Evolutionary conservation across 2,888 invertebrate genomes (phyloP), one percentile per base, ranked within the genome.

Genomic region (Chouioia cunea): DNA sequence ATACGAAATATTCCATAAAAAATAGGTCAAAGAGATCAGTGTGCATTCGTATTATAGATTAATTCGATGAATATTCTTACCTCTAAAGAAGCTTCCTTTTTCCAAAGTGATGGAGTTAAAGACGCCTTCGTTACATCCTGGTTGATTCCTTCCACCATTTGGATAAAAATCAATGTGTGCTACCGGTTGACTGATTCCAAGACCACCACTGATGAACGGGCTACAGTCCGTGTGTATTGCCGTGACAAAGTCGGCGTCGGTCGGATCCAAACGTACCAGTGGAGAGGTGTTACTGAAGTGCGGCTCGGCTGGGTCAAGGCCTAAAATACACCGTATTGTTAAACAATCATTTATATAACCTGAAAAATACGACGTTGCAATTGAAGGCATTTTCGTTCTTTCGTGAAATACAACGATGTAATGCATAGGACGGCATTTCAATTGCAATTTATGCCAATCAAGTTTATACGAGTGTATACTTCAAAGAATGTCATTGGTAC

Each of bases 101-200:
- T 90, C 90, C 64, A 89, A 87, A 69, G 89, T 89, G 75, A 93
- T 90, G 57, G 91, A 91, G 73, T 91, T 90, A 60, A 90, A 86
- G 15, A 93, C 87, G 44, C 88, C 89, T 63, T 87, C 87, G 66
- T 86, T 87, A 77, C 89, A 89, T 2, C 93, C 94, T 0, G 93
- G 93, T 81, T 93, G 96, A 70, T 91, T 90, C 6, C 91, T 89
- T 0, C 97, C 97, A 0, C 95, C 96, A 81, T 97, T 97, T 0
- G 96, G 96, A 83, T 92, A 97, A 86, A 96, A 97, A 84, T 97
- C 97, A 3, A 96, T 92, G 83, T 97, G 96, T 0, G 95, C 97
- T 56, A 94, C 90, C 0, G 93, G 89, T 79, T 94, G 93, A 8
- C 90, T 89, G 82, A 95, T 93, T 12, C 97, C 97, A 67, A 96